Percentiles rank a stretch among this genome's conserved stretches.
Conservation (phyloP, 2,888 invertebrate genomes). For the Nomada flava region DNA sequence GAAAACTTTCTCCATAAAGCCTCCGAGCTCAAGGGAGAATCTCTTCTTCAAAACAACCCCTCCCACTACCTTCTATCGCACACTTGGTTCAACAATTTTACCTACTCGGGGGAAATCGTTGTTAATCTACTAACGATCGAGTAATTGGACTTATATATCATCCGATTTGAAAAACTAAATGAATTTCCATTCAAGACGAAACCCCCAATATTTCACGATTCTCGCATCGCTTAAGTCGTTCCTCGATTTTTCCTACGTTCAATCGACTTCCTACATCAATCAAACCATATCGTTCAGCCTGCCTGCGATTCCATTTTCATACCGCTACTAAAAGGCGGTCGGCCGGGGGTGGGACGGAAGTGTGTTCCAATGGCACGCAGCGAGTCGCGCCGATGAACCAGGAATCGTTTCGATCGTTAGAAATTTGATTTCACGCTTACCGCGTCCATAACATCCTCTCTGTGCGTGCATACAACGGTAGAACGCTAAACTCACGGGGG, state of each 20-base stretch:
- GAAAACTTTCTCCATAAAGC: conserved; percentile 4
- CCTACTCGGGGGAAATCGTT: neutral
- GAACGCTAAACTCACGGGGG: conserved; percentile 48
- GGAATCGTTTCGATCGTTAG: conserved; percentile 77
- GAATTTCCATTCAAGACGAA: neutral
- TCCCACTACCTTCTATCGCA: neutral
- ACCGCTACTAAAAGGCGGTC: neutral
- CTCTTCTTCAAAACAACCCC: conserved; percentile 1
- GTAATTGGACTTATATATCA: neutral
- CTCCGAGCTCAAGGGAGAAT: neutral
- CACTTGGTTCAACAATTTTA: neutral
- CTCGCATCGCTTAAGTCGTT: conserved; percentile 24
- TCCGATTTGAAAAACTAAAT: neutral
- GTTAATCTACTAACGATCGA: conserved; percentile 25
- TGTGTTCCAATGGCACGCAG: conserved; percentile 26
- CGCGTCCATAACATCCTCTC: conserved; percentile 75
- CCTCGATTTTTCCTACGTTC: conserved; percentile 33
- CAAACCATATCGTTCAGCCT: conserved; percentile 24
- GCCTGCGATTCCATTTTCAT: conserved; percentile 46
- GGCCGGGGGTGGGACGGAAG: neutral
- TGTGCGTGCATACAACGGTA: conserved; percentile 58
- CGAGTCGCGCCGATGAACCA: conserved; percentile 31
- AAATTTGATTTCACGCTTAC: conserved; percentile 81
- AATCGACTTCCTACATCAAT: conserved; percentile 31
- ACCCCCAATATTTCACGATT: conserved; percentile 34